These are phyloP conservation scores for Stichodactyla mertensii DNA, from an alignment of 64 coral and sea anemone species.

Conservation along the genomic window DNA sequence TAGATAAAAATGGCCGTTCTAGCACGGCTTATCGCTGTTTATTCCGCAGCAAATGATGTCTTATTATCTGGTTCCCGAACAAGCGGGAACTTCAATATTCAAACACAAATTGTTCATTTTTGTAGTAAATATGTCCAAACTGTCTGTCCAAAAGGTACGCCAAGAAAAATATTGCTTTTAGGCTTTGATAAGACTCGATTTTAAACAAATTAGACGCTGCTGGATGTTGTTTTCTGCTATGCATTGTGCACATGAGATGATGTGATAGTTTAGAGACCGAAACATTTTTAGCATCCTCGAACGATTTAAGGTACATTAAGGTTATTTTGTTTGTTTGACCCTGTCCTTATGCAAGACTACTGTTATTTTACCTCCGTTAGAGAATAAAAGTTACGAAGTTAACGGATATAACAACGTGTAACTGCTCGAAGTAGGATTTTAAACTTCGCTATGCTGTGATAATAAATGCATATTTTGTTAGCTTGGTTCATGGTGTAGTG, in stretches of 20 bases:
- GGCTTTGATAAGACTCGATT: neutral
- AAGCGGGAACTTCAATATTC: slow-evolving; percentile 10
- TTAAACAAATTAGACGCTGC: neutral
- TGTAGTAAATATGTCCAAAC: neutral
- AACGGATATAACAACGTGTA: neutral
- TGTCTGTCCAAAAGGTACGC: neutral
- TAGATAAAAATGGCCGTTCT: neutral
- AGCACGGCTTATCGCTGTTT: neutral
- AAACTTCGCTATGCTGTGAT: neutral
- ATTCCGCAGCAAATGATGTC: neutral
- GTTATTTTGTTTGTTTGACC: slow-evolving; percentile 9
- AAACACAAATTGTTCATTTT: slow-evolving; percentile 1
- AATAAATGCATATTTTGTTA: neutral
- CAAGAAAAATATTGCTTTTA: neutral
- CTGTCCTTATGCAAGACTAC: neutral
- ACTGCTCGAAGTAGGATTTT: neutral
- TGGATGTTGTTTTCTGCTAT: neutral
- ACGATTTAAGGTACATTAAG: slow-evolving; percentile 19
- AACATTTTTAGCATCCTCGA: neutral
- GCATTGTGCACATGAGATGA: neutral
- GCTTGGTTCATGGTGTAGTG: neutral
- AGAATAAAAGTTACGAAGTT: neutral
- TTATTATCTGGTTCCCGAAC: neutral
- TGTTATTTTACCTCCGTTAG: neutral
- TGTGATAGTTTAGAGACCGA: neutral